A percentile compares a stretch with the other conserved stretches of the same genome.
Evolutionary conservation across 35 echinoderm and acorn worm species (phyloP).

Genomic region (Apostichopus parvimensis): DNA sequence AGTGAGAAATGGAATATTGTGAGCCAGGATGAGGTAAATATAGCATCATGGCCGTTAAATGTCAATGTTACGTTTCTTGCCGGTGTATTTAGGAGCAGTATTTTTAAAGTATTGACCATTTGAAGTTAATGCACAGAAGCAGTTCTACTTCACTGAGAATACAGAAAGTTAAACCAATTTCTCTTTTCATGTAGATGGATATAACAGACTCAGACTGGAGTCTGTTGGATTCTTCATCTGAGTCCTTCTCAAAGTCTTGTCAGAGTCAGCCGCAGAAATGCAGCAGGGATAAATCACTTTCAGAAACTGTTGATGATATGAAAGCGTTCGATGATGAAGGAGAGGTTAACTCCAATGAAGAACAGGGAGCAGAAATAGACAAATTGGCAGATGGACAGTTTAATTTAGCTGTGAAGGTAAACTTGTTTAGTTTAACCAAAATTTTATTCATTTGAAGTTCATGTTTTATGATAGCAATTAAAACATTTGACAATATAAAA

Average conservation of each 20-base stretch:
- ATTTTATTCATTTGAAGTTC: background rate
- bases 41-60: too few species aligned
- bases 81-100: too few species aligned
- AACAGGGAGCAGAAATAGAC: background rate
- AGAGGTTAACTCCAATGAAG: background rate
- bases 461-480: too few species aligned
- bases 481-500: too few species aligned
- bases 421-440: background rate
- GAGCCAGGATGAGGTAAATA: background rate
- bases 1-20: background rate
- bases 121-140: background rate
- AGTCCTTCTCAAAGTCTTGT: background rate
- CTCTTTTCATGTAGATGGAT: background rate
- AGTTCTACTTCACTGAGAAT: background rate
- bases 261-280: too few species aligned
- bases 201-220: background rate
- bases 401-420: constrained; percentile 44
- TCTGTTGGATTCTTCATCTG: background rate
- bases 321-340: background rate
- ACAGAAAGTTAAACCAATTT: background rate
- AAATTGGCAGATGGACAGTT: background rate
- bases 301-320: background rate
- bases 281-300: too few species aligned
- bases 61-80: too few species aligned
- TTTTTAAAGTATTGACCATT: background rate